Percentiles rank a stretch among this genome's conserved stretches.
Conservation (phyloP, 2,888 invertebrate genomes). For the Bellardia pandia region DNA sequence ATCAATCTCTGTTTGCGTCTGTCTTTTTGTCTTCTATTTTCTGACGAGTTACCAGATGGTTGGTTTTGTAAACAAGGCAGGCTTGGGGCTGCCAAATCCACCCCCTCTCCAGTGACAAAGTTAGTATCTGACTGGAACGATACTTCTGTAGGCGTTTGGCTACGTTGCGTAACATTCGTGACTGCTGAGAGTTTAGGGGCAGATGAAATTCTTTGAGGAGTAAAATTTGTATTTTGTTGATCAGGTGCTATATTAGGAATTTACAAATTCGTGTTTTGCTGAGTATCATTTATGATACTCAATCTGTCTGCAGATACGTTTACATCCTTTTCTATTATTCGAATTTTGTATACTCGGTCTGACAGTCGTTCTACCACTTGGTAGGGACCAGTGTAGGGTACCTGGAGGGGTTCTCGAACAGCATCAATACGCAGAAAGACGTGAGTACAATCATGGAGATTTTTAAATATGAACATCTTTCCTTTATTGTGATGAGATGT, state of each 20-base stretch:
- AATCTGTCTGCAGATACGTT: constrained; percentile 49
- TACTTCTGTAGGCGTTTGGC: background rate
- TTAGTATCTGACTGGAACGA: constrained; percentile 25
- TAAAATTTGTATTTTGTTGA: background rate
- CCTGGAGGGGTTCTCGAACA: constrained; percentile 36
- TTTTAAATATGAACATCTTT: constrained; percentile 62
- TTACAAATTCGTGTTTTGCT: background rate
- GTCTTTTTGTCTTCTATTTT: too few species aligned
- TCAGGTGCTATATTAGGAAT: background rate
- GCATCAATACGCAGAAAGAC: constrained; percentile 7
- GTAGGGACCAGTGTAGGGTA: constrained; percentile 57
- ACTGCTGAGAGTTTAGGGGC: too few species aligned
- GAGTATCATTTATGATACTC: constrained; percentile 30
- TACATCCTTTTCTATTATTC: constrained; percentile 29
- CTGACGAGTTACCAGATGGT: too few species aligned
- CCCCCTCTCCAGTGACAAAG: constrained; percentile 41
- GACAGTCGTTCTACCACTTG: constrained; percentile 40
- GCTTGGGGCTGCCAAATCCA: constrained; percentile 41
- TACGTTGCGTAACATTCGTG: too few species aligned
- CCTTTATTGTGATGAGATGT: constrained; percentile 57
- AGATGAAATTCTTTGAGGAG: background rate
- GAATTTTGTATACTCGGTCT: constrained; percentile 53
- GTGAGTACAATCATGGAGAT: constrained; percentile 38
- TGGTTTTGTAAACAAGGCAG: too few species aligned
- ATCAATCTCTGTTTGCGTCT: too few species aligned